Conservation (phyloP, 2,888 invertebrate species). For the Apotomis betuletana region DNA sequence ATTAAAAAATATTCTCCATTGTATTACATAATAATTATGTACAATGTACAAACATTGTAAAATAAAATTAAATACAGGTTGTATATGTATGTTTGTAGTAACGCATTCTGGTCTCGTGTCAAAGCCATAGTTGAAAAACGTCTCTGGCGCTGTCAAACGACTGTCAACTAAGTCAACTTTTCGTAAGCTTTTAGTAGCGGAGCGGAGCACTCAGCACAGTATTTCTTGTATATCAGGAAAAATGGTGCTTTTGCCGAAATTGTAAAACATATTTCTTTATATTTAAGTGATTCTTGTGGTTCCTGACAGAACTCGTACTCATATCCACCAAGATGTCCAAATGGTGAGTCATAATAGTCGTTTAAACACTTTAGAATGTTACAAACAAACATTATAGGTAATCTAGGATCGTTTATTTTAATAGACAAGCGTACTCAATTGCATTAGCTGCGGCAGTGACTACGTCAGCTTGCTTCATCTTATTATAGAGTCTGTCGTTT, state of each 20-base stretch:
- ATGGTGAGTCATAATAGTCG: constrained; percentile 61
- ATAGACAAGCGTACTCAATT: constrained; percentile 2
- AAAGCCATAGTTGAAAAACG: background rate
- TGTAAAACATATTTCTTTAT: background rate
- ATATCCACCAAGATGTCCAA: constrained; percentile 65
- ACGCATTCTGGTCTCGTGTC: too few relatives aligned
- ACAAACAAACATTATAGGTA: constrained; percentile 32
- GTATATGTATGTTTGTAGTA: too few relatives aligned
- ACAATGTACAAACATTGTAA: too few relatives aligned
- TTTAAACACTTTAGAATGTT: constrained; percentile 11
- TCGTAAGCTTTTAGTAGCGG: constrained; percentile 18
- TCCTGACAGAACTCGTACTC: constrained; percentile 7
- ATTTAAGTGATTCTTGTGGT: constrained; percentile 16
- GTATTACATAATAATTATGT: too few relatives aligned
- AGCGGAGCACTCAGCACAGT: background rate
- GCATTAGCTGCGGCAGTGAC: constrained; percentile 4
- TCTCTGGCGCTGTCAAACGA: constrained; percentile 14
- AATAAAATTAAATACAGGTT: too few relatives aligned
- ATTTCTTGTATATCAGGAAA: constrained; percentile 29
- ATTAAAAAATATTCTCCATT: too few relatives aligned
- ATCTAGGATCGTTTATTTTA: constrained; percentile 12
- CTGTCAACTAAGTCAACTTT: constrained; percentile 37
- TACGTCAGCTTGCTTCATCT: background rate
- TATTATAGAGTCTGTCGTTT: background rate
- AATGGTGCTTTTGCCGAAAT: constrained; percentile 16